A percentile compares a stretch with the other conserved stretches of the same genome.
Conservation (phyloP, 2,888 invertebrate genomes). For the Drosophila neutralis region DNA sequence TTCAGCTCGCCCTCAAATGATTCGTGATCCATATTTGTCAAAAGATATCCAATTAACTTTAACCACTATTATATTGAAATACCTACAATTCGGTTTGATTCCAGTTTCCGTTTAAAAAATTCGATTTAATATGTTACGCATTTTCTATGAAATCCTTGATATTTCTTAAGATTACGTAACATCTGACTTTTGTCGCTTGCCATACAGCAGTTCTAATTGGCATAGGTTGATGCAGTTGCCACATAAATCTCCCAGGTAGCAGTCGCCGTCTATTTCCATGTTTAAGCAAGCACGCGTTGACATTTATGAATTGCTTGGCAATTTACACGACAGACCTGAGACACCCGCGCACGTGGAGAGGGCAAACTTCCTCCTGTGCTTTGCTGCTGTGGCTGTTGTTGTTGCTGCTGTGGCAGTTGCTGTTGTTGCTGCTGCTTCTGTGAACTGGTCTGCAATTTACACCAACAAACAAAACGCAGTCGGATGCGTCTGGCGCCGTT, state of each 20-base stretch:
- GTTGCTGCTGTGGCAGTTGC: not conserved
- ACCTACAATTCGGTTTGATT: not conserved
- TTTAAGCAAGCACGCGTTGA: constrained; percentile 66
- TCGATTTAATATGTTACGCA: not conserved
- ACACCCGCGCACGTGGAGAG: constrained; percentile 65
- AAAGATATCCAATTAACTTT: not conserved
- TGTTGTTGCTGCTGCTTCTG: not conserved
- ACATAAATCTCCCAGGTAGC: constrained; percentile 45
- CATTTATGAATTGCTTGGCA: constrained; percentile 81
- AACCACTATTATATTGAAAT: not conserved
- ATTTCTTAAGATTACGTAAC: not conserved
- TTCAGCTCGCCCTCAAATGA: not conserved
- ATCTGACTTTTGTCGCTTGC: not conserved
- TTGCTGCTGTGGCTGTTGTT: not conserved
- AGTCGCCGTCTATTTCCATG: constrained; percentile 32
- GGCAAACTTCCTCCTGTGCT: constrained; percentile 19
- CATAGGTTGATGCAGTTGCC: constrained; percentile 29
- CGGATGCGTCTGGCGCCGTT: constrained; percentile 67
- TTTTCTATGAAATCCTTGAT: not conserved
- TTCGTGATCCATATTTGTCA: not conserved
- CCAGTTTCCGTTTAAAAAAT: not conserved
- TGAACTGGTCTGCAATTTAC: constrained; percentile 69
- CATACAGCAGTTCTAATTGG: constrained; percentile 39
- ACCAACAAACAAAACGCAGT: constrained; percentile 44
- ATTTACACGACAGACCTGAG: constrained; percentile 72